These are phyloP conservation scores for Spialia ferax DNA, from an alignment of 2,888 invertebrate species.

Conservation along the genomic window DNA sequence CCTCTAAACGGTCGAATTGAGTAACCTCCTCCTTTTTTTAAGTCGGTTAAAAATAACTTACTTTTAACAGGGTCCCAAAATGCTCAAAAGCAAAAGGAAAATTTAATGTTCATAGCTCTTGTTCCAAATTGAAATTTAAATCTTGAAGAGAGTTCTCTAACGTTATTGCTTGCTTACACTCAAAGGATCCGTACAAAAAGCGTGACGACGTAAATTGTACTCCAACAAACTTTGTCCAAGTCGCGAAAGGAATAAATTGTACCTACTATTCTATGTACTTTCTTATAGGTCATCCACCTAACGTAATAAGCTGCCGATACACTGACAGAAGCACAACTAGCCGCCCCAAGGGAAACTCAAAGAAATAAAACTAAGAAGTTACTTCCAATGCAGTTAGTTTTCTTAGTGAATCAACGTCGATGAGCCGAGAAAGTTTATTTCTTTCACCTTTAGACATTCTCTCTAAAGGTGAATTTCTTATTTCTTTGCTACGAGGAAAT, in stretches of 20 bases:
- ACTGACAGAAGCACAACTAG: slow-evolving; percentile 13
- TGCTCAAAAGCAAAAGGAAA: too few relatives aligned
- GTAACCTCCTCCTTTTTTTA: too few relatives aligned
- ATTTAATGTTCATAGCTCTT: too few relatives aligned
- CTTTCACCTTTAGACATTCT: slow-evolving; percentile 25
- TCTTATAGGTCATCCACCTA: background rate
- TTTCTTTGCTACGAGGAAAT: slow-evolving; percentile 8
- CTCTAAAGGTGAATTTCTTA: background rate
- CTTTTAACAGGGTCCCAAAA: too few relatives aligned
- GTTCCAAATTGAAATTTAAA: too few relatives aligned
- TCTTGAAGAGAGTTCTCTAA: too few relatives aligned
- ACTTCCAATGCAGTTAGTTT: slow-evolving; percentile 22
- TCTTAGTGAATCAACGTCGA: slow-evolving; percentile 32
- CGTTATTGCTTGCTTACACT: too few relatives aligned
- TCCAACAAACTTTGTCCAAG: background rate
- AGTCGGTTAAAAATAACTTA: too few relatives aligned
- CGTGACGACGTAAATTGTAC: background rate
- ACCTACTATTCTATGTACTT: background rate
- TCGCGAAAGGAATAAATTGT: background rate
- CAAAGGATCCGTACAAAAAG: too few relatives aligned
- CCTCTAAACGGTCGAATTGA: too few relatives aligned
- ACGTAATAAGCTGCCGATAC: slow-evolving; percentile 12
- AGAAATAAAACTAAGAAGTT: slow-evolving; percentile 19
- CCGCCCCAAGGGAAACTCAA: slow-evolving; percentile 10
- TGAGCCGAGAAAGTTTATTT: slow-evolving; percentile 17